Conservation (phyloP, 2,888 invertebrate species). For the Trachelus troglodyta region DNA sequence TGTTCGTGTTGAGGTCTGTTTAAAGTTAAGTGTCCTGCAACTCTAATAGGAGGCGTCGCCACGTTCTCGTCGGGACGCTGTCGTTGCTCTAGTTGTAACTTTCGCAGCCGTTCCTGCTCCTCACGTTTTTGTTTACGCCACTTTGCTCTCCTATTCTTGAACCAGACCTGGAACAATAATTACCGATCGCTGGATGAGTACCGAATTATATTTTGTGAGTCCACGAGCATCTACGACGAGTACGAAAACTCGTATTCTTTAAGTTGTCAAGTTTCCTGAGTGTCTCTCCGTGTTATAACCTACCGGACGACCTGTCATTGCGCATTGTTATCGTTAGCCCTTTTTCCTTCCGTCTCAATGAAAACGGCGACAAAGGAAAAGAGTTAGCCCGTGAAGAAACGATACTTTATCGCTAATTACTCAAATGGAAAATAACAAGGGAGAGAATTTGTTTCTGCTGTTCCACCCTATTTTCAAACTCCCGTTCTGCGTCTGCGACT, state of each 20-base stretch:
- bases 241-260: not conserved
- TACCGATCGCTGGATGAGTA: not conserved
- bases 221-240: not conserved
- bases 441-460: not conserved
- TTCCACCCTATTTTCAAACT: not conserved
- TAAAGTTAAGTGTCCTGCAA: conserved; percentile 48
- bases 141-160: conserved; percentile 94
- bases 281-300: not conserved
- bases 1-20: conserved; percentile 47
- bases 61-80: conserved; percentile 56
- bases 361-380: not conserved
- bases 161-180: conserved; percentile 85
- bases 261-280: not conserved
- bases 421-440: conserved; percentile 2
- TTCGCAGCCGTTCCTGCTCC: conserved; percentile 83
- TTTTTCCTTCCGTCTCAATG: not conserved
- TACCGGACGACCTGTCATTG: not conserved
- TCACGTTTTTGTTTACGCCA: conserved; percentile 96
- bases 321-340: not conserved
- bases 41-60: conserved; percentile 49
- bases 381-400: not conserved
- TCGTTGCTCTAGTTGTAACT: conserved; percentile 82
- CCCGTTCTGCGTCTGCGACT: not conserved
- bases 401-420: not conserved
- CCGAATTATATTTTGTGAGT: not conserved